These are phyloP conservation scores for Podargus strigoides DNA, from an alignment of 2,797 vertebrate species.

Conservation along the genomic window DNA sequence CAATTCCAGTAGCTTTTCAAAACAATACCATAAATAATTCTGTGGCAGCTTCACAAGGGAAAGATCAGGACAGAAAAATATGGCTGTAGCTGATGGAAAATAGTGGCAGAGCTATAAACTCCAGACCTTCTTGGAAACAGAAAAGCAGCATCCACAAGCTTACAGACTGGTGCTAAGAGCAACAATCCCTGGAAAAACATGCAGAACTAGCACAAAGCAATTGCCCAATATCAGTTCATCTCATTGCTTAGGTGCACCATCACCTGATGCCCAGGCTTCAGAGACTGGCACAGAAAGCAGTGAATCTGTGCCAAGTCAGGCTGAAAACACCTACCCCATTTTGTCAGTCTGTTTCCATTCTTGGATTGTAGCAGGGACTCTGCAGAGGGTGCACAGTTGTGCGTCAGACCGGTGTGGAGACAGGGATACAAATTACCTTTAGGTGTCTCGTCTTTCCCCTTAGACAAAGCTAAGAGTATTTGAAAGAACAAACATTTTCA, in stretches of 20 bases:
- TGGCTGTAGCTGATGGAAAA: not conserved
- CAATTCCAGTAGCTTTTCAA: not conserved
- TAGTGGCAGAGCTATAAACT: not conserved
- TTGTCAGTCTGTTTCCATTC: not conserved
- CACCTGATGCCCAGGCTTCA: not conserved
- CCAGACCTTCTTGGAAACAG: not conserved
- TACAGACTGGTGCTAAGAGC: not conserved
- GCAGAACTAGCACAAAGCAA: not conserved
- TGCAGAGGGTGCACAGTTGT: not conserved
- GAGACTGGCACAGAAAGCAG: not conserved
- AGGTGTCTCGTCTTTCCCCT: not conserved
- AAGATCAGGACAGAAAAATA: not conserved
- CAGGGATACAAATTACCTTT: not conserved
- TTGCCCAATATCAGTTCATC: not conserved
- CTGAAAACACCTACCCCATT: not conserved
- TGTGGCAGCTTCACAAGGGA: not conserved
- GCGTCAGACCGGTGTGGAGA: not conserved
- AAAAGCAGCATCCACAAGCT: not conserved
- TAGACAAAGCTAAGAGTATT: not conserved
- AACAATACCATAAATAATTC: not conserved
- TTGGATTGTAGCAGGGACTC: not conserved
- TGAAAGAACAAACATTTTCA: not conserved
- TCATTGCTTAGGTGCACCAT: not conserved
- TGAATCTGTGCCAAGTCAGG: not conserved
- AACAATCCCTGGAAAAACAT: not conserved